Percentiles rank a stretch among this genome's conserved stretches.
phyloP scores from a whole-genome alignment of 2,797 vertebrate genomes.

The Bothrops alternatus region DNA sequence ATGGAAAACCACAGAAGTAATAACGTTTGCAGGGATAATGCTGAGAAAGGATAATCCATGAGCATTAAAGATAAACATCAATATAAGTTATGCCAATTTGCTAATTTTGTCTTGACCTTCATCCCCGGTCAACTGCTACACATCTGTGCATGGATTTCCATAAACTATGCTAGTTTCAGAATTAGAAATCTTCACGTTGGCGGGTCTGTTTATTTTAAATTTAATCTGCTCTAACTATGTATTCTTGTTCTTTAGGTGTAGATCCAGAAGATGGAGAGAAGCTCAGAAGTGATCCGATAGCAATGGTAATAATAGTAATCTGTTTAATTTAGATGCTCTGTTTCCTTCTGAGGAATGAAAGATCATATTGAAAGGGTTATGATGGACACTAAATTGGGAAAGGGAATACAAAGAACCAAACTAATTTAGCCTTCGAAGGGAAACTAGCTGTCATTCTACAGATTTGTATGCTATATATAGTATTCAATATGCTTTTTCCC shows the following conservation, averaged over 20 bases:
- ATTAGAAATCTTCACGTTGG: background rate
- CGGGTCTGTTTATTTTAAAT: background rate
- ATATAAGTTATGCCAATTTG: background rate
- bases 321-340: background rate
- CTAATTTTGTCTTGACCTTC: background rate
- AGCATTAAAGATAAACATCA: background rate
- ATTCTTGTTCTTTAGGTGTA: constrained; percentile 31
- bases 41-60: background rate
- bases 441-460: background rate
- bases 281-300: constrained; percentile 48
- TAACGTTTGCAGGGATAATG: background rate
- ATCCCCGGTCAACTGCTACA: background rate
- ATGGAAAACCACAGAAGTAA: background rate
- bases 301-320: constrained; percentile 45
- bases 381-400: background rate
- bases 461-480: background rate
- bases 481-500: background rate
- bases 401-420: background rate
- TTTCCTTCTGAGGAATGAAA: background rate
- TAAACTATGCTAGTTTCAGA: background rate
- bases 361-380: background rate
- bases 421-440: background rate
- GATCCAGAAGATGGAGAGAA: constrained; percentile 50
- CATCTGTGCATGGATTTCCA: background rate
- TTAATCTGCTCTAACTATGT: background rate